Base-by-base conservation (phyloP, 2,888 invertebrate species). In the Junonia oenone region DNA sequence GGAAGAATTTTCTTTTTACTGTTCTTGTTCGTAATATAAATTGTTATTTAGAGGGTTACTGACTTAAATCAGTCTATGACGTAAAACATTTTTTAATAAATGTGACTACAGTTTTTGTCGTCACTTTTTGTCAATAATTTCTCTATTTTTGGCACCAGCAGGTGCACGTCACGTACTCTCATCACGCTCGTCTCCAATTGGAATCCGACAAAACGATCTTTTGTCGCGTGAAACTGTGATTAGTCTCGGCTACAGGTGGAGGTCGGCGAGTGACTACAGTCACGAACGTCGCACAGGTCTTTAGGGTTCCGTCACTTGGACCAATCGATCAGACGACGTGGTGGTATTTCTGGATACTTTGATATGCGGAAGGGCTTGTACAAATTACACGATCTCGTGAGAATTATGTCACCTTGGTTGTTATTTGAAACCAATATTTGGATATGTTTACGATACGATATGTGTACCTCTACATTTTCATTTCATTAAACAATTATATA, bases 181-280 rank as follows among this genome's bases (percentile, higher is more conserved):
- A 71, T 76, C 75, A 58, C 59, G 59, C 59, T 49, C 45, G 52
- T 43, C 56, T 61, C 58, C 63, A 65, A 63, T 63, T 62, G 66
- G 59, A 60, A 58, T 63, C 58, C 58, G 46, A 47, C 50, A 51
- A 49, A 48, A 59, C 38, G 59, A 33, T 53, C 58, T 61, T 61
- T 65, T 62, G 64, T 65, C 60, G 62, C 59, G 58, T 75, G 72
- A 55, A 61, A 55, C 55, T 56, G 63, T 67, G 71, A 85, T 86
- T 84, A 57, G 87, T 67, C 72, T 67, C 80, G 83, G 72, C 66
- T 71, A 75, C 86, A 85, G 83, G 87, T 83, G 78, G 73, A 80
- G 79, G 77, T 81, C 76, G 73, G 29, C 40, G 45, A 64, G 71
- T 68, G 57, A 37, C 49, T 54, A 33, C 49, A 63, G 64, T 67